Percentiles rank a stretch among this genome's conserved stretches.
phyloP scores from a whole-genome alignment of 2,113 vertebrate genomes.

The western clawed frog (Xenopus tropicalis) region DNA sequence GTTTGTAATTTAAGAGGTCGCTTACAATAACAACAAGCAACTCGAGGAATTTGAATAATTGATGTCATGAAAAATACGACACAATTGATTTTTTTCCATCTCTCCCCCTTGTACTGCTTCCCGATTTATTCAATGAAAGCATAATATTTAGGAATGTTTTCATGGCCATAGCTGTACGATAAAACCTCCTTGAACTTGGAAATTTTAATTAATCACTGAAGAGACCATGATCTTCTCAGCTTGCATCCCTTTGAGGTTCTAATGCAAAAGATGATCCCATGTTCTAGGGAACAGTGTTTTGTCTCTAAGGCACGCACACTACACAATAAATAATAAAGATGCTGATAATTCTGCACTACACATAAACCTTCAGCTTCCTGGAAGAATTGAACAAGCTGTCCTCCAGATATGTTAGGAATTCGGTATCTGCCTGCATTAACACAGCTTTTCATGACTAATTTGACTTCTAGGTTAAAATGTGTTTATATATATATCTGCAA shows the following conservation, averaged over 20 bases:
- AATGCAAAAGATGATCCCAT: not conserved
- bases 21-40: constrained; percentile 30
- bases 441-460: constrained; percentile 23
- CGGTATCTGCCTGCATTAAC: not conserved
- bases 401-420: constrained; percentile 2
- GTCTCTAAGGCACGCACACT: not conserved
- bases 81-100: constrained; percentile 27
- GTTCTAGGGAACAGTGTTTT: constrained; percentile 7
- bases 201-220: constrained; percentile 18
- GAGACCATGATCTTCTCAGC: constrained; percentile 16
- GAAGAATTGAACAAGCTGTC: not conserved
- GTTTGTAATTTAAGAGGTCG: constrained; percentile 38
- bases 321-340: constrained; percentile 25
- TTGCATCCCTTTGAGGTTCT: not conserved
- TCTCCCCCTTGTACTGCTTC: not conserved
- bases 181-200: constrained; percentile 18
- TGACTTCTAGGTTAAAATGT: not conserved
- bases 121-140: not conserved
- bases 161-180: constrained; percentile 5
- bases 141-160: constrained; percentile 11
- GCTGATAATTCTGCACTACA: constrained; percentile 6
- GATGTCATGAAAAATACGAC: constrained; percentile 19
- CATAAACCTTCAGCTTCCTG: not conserved
- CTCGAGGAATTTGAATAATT: constrained; percentile 31
- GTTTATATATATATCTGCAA: not conserved